Conservation (phyloP, 2,888 invertebrate species). For the Salticus scenicus region DNA sequence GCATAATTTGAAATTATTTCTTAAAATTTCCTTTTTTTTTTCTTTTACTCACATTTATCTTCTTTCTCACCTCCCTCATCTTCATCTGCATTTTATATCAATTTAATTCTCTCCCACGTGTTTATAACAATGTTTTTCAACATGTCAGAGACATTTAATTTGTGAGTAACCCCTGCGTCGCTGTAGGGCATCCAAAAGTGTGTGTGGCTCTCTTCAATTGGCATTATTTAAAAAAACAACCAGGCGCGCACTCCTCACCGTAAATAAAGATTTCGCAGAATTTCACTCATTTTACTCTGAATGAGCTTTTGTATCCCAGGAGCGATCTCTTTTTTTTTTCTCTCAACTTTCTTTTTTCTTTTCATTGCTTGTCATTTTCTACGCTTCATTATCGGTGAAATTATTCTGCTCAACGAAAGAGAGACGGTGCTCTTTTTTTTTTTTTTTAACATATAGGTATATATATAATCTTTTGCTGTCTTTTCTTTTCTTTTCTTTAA, state of each 20-base stretch:
- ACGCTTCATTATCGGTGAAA: constrained; percentile 28
- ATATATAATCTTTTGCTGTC: too few relatives aligned
- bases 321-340: neutral
- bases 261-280: constrained; percentile 45
- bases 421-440: neutral
- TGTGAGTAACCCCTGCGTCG: neutral
- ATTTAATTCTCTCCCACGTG: too few relatives aligned
- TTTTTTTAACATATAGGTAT: too few relatives aligned
- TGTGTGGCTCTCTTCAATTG: constrained; percentile 46
- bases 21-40: too few relatives aligned
- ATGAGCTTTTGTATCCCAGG: constrained; percentile 43
- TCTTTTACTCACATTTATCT: too few relatives aligned
- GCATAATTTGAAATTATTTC: too few relatives aligned
- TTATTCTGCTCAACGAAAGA: constrained; percentile 26
- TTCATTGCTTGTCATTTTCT: constrained; percentile 29
- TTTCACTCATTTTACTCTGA: constrained; percentile 23
- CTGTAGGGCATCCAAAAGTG: constrained; percentile 26
- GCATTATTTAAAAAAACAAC: constrained; percentile 44
- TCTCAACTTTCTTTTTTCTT: neutral
- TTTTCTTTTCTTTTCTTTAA: too few relatives aligned
- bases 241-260: constrained; percentile 22
- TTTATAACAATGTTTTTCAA: too few relatives aligned
- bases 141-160: too few relatives aligned
- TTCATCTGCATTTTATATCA: too few relatives aligned
- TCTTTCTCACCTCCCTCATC: too few relatives aligned